Base-by-base conservation (phyloP, 30 jellyfish, hydroid and myxozoan species). In the Chironex yamaguchii region DNA sequence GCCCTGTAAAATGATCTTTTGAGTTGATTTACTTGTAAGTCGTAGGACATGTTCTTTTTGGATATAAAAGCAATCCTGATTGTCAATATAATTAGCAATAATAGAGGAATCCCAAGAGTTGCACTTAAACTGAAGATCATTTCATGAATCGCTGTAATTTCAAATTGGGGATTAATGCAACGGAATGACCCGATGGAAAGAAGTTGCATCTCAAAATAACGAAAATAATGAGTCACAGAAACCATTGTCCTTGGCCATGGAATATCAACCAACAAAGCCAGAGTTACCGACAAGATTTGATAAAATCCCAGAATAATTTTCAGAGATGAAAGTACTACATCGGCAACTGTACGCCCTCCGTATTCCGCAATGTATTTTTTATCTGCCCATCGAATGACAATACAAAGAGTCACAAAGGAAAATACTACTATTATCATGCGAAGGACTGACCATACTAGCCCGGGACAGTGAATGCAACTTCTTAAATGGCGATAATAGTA, bases 261-360 rank as follows among this genome's bases (percentile, higher is more conserved):
- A 52, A 84, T 34, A 54, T 31, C 22, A 9, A 50, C 24, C 20
- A 42, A 34, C 0, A 84, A 81, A 24, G 28, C 58, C 23, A 83
- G 12, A 20, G 54, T 36, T 3, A 68, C 13, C 4, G 22, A 48
- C 42, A 84, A 54, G 12, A 58, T 70, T 71, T 84, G 94, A 32
- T 84, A 84, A 69, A 84, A 84, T 17, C 88, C 88, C 20, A 84
- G 29, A 68, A 84, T 23, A 20, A 84, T 84, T 31, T 84, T 84
- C 36, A 84, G 54, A 34, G 77, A 34, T 27, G 94, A 84, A 6
- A 84, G 6, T n/a, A 85, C 28, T 11, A 75, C 53, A 33, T 85
- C 95, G 0, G 89, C 89, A 71, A 85, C 24, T 20, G 95, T 53
- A 3, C 95, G 66, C 21, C 36, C 35, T 17, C 23, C 50, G 13